Evolutionary conservation across 2,113 vertebrate genomes (phyloP).

Genomic region (Hipposideros armiger): DNA sequence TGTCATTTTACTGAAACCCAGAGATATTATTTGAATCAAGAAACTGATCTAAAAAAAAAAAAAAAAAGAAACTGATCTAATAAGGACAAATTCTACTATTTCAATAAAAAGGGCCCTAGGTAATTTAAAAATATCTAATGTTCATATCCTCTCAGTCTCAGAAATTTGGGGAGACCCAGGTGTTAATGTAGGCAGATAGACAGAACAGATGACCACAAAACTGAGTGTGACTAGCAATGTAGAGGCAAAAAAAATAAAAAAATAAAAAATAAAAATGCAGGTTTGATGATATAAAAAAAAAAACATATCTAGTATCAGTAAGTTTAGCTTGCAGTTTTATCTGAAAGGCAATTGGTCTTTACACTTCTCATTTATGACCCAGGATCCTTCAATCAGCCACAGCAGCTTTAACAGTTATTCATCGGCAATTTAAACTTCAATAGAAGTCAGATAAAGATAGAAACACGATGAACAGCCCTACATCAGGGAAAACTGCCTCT

Average conservation of each 20-base stretch:
- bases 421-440: background rate
- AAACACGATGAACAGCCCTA: constrained; percentile 52
- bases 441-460: constrained; percentile 46
- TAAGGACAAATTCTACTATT: background rate
- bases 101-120: background rate
- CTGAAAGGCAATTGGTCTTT: constrained; percentile 22
- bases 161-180: background rate
- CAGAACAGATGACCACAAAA: background rate
- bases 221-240: background rate
- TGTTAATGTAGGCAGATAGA: background rate
- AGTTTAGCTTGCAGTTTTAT: background rate
- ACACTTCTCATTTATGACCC: background rate
- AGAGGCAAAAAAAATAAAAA: background rate
- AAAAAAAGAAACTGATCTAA: no score
- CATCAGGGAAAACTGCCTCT: background rate
- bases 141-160: background rate
- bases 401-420: constrained; percentile 40
- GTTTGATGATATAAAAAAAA: constrained; percentile 23
- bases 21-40: constrained; percentile 18
- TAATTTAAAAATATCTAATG: background rate
- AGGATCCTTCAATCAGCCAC: constrained; percentile 63
- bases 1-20: background rate
- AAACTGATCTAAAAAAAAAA: background rate
- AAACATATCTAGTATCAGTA: background rate
- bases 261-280: background rate